Percentiles rank a stretch among this genome's conserved stretches.
These are phyloP conservation scores for Cynopterus brachyotis DNA, from an alignment of 2,113 vertebrate species.

Conservation along the genomic window DNA sequence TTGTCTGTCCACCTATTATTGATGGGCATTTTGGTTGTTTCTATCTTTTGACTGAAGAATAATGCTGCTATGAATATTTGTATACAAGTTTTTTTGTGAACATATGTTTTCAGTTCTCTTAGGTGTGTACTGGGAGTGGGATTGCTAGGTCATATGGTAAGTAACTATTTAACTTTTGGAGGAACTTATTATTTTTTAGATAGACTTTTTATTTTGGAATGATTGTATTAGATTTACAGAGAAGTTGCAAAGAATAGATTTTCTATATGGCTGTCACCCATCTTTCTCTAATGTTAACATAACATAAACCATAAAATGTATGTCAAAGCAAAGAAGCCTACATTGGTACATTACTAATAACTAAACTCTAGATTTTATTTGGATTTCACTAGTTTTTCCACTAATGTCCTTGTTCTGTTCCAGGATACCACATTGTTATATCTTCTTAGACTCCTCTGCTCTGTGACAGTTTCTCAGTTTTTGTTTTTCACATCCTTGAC, in stretches of 20 bases:
- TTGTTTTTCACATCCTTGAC: background rate
- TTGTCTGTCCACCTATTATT: background rate
- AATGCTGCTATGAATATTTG: background rate
- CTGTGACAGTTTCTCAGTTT: background rate
- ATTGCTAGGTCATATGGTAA: background rate
- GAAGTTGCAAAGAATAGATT: background rate
- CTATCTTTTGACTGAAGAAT: background rate
- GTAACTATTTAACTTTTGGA: conserved; percentile 1
- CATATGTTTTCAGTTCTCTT: background rate
- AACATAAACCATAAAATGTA: background rate
- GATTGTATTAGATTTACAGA: background rate
- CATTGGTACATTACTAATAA: background rate
- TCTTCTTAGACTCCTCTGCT: background rate
- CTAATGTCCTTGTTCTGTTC: background rate
- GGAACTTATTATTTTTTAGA: background rate
- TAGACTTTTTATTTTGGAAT: background rate
- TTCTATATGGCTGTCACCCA: background rate
- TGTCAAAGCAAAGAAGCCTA: background rate
- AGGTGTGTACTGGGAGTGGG: background rate
- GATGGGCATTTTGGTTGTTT: background rate
- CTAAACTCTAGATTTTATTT: background rate
- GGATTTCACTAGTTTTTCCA: background rate
- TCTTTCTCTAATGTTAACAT: background rate
- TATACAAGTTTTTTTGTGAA: background rate
- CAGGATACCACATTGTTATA: background rate